Conservation (phyloP, 1,140 invertebrate species). For the Xylocopa sonorina region DNA sequence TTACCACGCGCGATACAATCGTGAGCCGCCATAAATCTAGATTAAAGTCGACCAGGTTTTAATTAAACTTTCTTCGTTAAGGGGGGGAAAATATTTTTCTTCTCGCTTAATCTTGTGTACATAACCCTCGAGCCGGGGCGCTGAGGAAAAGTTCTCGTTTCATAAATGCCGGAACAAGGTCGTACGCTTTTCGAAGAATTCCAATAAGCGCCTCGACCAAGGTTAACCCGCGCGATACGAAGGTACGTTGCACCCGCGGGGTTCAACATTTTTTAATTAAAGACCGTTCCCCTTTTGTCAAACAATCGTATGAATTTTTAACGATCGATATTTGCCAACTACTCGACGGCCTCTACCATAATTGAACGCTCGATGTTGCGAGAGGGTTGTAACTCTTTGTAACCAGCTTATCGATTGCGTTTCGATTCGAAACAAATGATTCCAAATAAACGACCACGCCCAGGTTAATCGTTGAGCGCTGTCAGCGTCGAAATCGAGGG, state of each 20-base stretch:
- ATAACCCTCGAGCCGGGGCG: not conserved
- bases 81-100: conserved; percentile 20
- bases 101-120: conserved; percentile 5
- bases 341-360: too few relatives aligned
- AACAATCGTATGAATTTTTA: too few relatives aligned
- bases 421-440: too few relatives aligned
- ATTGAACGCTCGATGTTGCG: too few relatives aligned
- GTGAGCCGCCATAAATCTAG: conserved; percentile 31
- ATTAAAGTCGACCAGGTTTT: conserved; percentile 40
- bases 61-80: conserved; percentile 49
- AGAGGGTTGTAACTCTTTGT: too few relatives aligned
- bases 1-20: conserved; percentile 34
- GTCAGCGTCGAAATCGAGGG: not conserved
- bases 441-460: too few relatives aligned
- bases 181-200: not conserved
- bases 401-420: too few relatives aligned
- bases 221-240: too few relatives aligned
- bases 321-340: too few relatives aligned
- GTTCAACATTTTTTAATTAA: too few relatives aligned
- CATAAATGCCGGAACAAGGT: not conserved
- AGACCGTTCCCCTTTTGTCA: too few relatives aligned
- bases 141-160: not conserved
- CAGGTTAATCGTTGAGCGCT: not conserved
- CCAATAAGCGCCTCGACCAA: not conserved
- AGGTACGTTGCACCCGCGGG: too few relatives aligned